Percentiles rank a stretch among this genome's conserved stretches.
These are phyloP conservation scores for Tetramorium simillimum DNA, from an alignment of 1,140 invertebrate species.

Conservation along the genomic window DNA sequence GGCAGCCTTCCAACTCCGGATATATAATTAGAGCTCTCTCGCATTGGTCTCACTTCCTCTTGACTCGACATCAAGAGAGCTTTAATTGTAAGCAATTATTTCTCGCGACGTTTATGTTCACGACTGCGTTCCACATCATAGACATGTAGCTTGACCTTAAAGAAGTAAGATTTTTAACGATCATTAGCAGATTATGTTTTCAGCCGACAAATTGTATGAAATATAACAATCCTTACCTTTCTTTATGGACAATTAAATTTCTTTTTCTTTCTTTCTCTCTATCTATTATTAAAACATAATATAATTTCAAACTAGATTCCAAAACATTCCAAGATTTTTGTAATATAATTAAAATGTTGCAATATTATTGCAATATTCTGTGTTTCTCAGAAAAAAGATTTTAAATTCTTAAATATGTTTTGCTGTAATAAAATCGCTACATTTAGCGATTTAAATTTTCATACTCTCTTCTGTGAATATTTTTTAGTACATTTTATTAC, in stretches of 20 bases:
- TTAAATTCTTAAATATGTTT: not conserved
- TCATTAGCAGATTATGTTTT: not conserved
- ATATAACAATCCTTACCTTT: not conserved
- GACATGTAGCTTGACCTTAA: not conserved
- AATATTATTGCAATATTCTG: no score
- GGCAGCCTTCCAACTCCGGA: slow-evolving; percentile 60
- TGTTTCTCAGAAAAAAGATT: not conserved
- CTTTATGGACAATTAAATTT: not conserved
- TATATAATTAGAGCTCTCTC: slow-evolving; percentile 70
- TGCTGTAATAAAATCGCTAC: not conserved
- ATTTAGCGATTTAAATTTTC: not conserved
- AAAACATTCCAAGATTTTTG: no score
- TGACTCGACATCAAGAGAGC: not conserved
- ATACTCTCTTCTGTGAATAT: not conserved
- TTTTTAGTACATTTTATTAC: not conserved
- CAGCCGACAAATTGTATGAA: not conserved
- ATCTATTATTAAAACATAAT: no score
- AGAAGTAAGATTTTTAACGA: not conserved
- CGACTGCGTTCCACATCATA: not conserved
- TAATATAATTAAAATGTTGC: no score
- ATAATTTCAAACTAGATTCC: not conserved
- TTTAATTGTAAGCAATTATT: slow-evolving; percentile 23
- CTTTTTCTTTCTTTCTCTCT: no score
- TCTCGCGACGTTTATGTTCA: not conserved
- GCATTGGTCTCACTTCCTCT: slow-evolving; percentile 37